Conservation (phyloP, 2,797 vertebrate species). For the Pristis pectinata region DNA sequence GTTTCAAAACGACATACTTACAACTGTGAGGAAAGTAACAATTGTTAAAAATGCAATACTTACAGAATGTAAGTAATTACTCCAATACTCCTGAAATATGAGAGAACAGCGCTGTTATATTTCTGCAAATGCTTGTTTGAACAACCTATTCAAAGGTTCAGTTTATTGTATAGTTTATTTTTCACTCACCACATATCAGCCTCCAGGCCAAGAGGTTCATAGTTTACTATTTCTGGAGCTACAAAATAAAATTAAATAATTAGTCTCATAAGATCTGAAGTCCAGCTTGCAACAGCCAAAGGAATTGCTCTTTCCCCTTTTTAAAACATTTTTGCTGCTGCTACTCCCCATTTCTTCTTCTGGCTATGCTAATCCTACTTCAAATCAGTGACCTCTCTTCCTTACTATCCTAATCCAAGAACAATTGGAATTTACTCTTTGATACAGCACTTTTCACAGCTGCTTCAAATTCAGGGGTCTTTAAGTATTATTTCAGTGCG, state of each 20-base stretch:
- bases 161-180: slow-evolving; percentile 34
- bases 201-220: slow-evolving; percentile 91
- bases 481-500: not conserved
- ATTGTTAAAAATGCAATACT: slow-evolving; percentile 52
- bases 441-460: not conserved
- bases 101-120: slow-evolving; percentile 25
- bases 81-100: slow-evolving; percentile 66
- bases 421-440: not conserved
- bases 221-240: slow-evolving; percentile 98
- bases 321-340: not conserved
- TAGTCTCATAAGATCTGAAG: slow-evolving; percentile 3
- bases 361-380: not conserved
- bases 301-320: not conserved
- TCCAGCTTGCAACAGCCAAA: not conserved
- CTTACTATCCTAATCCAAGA: not conserved
- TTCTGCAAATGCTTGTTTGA: slow-evolving; percentile 13
- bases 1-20: not conserved
- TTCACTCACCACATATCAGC: slow-evolving; percentile 95
- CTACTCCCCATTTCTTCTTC: not conserved
- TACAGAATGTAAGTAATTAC: slow-evolving; percentile 79
- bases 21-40: slow-evolving; percentile 36
- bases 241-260: slow-evolving; percentile 41
- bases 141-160: slow-evolving; percentile 39
- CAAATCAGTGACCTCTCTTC: not conserved
- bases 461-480: not conserved